Conservation (phyloP, 2,113 vertebrate species). For the Myotis lucifugus region DNA sequence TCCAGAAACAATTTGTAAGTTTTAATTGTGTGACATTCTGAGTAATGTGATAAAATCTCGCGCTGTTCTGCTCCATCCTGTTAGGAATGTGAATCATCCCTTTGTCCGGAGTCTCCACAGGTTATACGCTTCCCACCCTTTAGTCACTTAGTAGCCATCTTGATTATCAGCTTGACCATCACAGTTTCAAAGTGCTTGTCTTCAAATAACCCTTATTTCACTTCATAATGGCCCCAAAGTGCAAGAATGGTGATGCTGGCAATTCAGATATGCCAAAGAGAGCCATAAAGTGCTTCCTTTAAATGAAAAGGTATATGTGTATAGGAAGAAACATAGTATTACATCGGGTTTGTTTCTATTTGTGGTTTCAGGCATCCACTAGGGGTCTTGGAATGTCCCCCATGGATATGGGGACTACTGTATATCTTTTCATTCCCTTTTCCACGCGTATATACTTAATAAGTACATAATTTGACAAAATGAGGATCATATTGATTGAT, state of each 20-base stretch:
- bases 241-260: background rate
- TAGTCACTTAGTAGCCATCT: background rate
- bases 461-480: constrained; percentile 3
- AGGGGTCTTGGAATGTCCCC: background rate
- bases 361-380: background rate
- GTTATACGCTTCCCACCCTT: background rate
- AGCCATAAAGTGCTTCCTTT: background rate
- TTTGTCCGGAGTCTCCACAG: background rate
- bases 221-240: background rate
- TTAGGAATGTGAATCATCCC: background rate
- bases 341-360: background rate
- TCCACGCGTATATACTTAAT: background rate
- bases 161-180: background rate
- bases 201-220: background rate
- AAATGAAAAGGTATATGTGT: background rate
- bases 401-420: background rate
- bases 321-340: background rate
- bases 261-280: background rate
- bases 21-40: background rate
- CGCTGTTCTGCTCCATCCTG: background rate
- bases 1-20: background rate
- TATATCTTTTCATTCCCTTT: background rate
- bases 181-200: background rate
- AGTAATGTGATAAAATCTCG: background rate
- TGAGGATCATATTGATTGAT: background rate